phyloP scores from a whole-genome alignment of 2,888 invertebrate genomes.

The Phengaris alcon region DNA sequence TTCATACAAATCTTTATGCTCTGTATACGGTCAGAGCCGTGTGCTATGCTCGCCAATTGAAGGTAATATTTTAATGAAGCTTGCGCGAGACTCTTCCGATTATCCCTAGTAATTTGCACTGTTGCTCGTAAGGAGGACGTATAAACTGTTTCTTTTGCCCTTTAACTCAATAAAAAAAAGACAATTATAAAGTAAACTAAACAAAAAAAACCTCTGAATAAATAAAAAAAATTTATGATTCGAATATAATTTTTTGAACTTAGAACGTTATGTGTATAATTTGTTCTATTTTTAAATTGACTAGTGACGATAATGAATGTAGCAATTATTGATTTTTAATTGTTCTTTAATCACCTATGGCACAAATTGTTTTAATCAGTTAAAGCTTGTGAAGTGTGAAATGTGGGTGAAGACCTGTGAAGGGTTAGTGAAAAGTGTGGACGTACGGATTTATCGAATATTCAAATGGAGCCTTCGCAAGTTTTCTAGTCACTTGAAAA shows the following conservation, averaged over 20 bases:
- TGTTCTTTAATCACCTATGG: neutral
- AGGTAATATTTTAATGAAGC: conserved; percentile 38
- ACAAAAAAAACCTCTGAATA: neutral
- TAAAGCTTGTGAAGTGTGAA: conserved; percentile 36
- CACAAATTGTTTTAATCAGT: neutral
- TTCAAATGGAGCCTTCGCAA: neutral
- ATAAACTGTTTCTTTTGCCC: conserved; percentile 26
- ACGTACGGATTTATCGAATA: conserved; percentile 42
- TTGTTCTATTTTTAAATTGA: conserved; percentile 8
- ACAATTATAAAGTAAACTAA: neutral
- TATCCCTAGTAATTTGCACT: conserved; percentile 36
- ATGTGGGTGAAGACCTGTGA: conserved; percentile 57
- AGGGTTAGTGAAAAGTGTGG: conserved; percentile 40
- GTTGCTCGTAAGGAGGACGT: conserved; percentile 36
- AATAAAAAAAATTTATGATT: conserved; percentile 30
- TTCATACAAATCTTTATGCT: neutral
- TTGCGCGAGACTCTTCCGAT: conserved; percentile 32
- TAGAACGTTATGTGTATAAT: conserved; percentile 9
- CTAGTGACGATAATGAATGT: conserved; percentile 7
- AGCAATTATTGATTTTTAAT: neutral
- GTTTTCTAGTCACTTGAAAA: conserved; percentile 41
- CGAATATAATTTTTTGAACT: neutral
- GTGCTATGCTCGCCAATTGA: conserved; percentile 38
- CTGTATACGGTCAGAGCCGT: conserved; percentile 35
- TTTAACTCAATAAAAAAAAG: neutral